These are phyloP conservation scores for Amblyornis subalaris DNA, from an alignment of 2,113 vertebrate genomes.

Conservation along the genomic window DNA sequence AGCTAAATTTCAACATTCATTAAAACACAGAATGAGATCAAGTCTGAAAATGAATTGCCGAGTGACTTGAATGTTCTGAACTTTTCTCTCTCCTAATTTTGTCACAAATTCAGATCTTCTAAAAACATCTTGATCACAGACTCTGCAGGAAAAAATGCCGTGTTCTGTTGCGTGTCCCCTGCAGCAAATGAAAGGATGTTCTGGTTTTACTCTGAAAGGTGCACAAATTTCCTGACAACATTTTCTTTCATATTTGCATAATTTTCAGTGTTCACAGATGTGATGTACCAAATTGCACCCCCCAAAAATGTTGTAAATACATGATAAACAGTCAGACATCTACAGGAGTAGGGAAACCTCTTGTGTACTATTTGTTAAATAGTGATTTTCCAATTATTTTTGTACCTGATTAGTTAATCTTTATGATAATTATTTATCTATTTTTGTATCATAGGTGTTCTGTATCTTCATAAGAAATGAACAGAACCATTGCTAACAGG, in stretches of 20 bases:
- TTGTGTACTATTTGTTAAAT: not conserved
- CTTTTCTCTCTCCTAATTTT: constrained; percentile 23
- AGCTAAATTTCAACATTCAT: constrained; percentile 24
- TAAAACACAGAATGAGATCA: constrained; percentile 26
- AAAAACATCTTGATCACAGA: not conserved
- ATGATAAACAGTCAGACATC: not conserved
- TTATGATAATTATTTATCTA: not conserved
- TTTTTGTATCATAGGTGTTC: not conserved
- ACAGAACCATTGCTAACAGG: not conserved
- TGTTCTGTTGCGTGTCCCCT: not conserved
- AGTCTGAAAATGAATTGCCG: not conserved
- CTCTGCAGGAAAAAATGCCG: not conserved
- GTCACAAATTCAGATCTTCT: not conserved
- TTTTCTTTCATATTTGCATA: not conserved
- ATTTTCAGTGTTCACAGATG: not conserved
- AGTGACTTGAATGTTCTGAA: not conserved
- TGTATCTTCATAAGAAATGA: not conserved
- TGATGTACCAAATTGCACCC: not conserved
- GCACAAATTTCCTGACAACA: not conserved
- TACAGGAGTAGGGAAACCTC: not conserved
- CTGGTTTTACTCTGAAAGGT: not conserved
- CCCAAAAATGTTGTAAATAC: not conserved
- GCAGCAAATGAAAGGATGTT: not conserved
- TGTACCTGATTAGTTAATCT: not conserved
- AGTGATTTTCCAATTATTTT: not conserved